Evolutionary conservation across 2,797 vertebrate genomes (phyloP), one percentile per base, ranked within the genome.

Genomic region (Liasis olivaceus): DNA sequence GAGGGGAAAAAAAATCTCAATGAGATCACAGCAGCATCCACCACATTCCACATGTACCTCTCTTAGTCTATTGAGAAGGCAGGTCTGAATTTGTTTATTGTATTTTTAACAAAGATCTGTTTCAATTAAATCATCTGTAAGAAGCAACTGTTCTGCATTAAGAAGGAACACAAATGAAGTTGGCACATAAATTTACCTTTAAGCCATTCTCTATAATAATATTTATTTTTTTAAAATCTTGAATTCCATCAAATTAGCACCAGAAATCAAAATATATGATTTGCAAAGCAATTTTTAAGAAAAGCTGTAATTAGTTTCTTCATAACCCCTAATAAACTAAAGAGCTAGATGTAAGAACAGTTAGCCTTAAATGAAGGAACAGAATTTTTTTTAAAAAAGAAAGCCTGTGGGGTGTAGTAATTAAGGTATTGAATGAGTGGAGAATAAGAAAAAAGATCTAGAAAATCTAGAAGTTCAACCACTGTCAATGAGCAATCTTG

Each of bases 71-170:
- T 85, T 85, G 47, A 6, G 17, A n/a, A n/a, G 5, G 54, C 13
- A 56, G 7, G 17, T n/a, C 56, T 36, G 31, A 20, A 87, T 51
- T 24, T 64, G 84, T 4, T 72, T 95, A 31, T 86, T 95, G 92
- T 91, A 89, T 93, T n/a, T 92, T 95, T 95, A 95, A 86, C 88
- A 91, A 94, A 96, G 93, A 94, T 36, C 94, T 94, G 93, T 90
- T 89, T 26, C 85, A 89, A 89, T 85, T 77, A 94, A 90, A 93
- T 96, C 1, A 26, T n/a, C 91, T 85, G 90, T 90, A 95, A 91
- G 54, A 93, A 94, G 66, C 85, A 93, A 93, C 93, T 95, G 92
- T 58, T 93, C 89, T 90, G 92, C 91, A 93, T 91, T 54, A 91
- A 54, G 96, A 96, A 94, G 86, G 36, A 89, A 89, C 66, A 72